phyloP scores from a whole-genome alignment of 2,888 invertebrate genomes.

The Creontiades dilutus region DNA sequence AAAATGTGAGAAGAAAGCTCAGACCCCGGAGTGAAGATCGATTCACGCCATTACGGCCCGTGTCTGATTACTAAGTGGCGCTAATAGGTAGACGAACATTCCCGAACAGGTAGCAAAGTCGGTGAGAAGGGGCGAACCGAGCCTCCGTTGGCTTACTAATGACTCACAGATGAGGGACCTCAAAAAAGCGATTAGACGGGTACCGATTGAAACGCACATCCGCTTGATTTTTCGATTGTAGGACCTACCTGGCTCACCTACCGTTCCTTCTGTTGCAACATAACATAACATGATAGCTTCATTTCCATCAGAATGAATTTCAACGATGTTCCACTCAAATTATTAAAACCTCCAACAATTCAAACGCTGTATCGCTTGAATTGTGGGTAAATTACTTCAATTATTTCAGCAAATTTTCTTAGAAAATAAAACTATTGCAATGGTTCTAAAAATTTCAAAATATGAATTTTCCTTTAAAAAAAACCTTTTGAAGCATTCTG shows the following conservation, averaged over 20 bases:
- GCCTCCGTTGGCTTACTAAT: not conserved
- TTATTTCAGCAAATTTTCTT: no score
- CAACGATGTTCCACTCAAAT: no score
- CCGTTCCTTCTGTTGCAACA: not conserved
- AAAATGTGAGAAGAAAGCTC: no score
- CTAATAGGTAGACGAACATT: constrained; percentile 50
- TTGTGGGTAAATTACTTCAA: no score
- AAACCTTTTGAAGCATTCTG: no score
- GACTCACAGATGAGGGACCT: not conserved
- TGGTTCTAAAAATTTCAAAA: no score
- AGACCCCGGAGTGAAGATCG: not conserved
- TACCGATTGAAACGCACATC: constrained; percentile 27
- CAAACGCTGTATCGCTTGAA: no score
- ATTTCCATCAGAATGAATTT: no score
- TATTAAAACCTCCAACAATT: no score
- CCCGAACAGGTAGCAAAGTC: not conserved
- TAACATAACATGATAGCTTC: no score
- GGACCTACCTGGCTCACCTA: not conserved
- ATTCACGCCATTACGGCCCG: not conserved
- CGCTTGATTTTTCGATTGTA: not conserved
- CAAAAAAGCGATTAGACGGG: not conserved
- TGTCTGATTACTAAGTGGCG: constrained; percentile 45
- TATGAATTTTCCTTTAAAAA: no score
- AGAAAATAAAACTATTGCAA: no score
- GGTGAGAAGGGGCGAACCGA: not conserved